Conservation (phyloP, 1,140 invertebrate species). For the Conus betulinus region DNA sequence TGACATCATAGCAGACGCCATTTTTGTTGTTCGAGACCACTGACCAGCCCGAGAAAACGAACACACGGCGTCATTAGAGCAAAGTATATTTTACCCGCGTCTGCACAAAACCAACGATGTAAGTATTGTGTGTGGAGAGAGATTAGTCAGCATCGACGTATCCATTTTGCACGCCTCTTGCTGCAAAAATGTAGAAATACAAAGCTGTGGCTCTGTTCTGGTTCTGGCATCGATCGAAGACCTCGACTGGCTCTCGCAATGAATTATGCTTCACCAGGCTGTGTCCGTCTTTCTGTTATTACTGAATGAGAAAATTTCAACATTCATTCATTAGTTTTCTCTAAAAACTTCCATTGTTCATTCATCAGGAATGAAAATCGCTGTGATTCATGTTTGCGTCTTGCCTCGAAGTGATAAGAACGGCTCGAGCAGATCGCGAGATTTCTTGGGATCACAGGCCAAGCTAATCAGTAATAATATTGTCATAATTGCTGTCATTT, state of each 20-base stretch:
- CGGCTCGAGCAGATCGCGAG: not conserved
- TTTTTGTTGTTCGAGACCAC: slow-evolving; percentile 35
- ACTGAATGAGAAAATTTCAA: not conserved
- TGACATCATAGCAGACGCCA: slow-evolving; percentile 46
- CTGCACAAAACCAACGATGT: slow-evolving; percentile 12
- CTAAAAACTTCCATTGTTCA: not conserved
- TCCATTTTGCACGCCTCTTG: not conserved
- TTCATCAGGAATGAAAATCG: not conserved
- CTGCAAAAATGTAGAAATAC: not conserved
- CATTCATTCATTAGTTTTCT: not conserved
- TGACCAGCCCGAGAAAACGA: slow-evolving; percentile 5
- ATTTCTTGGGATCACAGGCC: not conserved
- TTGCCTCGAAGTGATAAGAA: too few species aligned
- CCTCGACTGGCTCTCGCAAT: not conserved
- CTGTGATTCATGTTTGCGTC: not conserved
- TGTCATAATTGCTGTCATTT: not conserved
- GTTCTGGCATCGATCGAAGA: slow-evolving; percentile 25
- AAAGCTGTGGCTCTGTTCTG: not conserved
- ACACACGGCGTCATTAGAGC: slow-evolving; percentile 4
- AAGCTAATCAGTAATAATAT: not conserved
- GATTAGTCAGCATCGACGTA: not conserved
- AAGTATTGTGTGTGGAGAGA: slow-evolving; percentile 19
- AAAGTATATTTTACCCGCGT: not conserved
- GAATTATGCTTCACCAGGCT: not conserved
- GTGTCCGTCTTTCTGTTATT: not conserved